Conservation (phyloP, 2,888 invertebrate species). For the Brachylomia viminalis region DNA sequence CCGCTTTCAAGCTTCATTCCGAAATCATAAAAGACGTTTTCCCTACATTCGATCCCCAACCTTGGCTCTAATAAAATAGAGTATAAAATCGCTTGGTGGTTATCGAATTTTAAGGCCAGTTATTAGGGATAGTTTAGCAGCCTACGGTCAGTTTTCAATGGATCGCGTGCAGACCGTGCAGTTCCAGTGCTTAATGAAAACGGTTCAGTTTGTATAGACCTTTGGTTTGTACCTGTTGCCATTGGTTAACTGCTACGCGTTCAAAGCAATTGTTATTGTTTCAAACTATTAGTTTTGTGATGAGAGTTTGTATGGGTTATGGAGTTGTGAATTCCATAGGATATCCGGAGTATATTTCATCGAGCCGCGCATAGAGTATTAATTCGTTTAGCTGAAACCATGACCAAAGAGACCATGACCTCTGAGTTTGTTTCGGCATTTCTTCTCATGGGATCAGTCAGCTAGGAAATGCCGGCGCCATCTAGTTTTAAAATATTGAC, state of each 20-base stretch:
- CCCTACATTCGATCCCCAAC: constrained; percentile 17
- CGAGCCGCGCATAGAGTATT: neutral
- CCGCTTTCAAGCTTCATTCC: constrained; percentile 40
- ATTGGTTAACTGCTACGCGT: constrained; percentile 47
- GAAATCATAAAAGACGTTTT: constrained; percentile 28
- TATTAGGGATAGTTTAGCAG: constrained; percentile 52
- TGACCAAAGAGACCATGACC: no score
- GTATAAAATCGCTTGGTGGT: constrained; percentile 22
- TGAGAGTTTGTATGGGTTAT: constrained; percentile 9
- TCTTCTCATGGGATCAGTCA: no score
- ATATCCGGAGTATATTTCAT: neutral
- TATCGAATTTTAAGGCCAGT: constrained; percentile 48
- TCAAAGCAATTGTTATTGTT: constrained; percentile 59
- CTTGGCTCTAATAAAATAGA: rapidly evolving
- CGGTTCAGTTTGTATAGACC: constrained; percentile 54
- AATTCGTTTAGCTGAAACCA: no score
- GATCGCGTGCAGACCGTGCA: constrained; percentile 55
- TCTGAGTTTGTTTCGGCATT: no score
- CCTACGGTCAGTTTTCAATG: constrained; percentile 73
- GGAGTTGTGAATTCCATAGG: neutral
- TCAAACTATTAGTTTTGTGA: constrained; percentile 47
- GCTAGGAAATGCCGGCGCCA: no score
- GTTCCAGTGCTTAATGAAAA: constrained; percentile 66
- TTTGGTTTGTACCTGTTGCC: constrained; percentile 65
- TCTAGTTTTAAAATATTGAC: no score